Conservation (phyloP, 2,888 invertebrate genomes). For the Cacoxenus indagator region DNA sequence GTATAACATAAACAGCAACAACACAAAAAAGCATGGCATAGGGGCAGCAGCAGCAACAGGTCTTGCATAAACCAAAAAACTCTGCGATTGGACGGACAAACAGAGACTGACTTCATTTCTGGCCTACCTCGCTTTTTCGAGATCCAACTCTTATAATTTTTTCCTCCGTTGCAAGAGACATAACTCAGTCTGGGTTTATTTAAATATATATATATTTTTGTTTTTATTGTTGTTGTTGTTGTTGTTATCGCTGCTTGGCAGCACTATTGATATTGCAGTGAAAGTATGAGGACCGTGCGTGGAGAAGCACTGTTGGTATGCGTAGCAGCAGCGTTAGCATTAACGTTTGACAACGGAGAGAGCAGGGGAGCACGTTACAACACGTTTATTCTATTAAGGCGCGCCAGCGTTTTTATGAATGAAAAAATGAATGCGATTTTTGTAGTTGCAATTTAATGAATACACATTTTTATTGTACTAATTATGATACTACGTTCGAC, state of each 20-base stretch:
- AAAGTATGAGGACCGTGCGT: constrained; percentile 43
- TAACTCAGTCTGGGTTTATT: too few relatives aligned
- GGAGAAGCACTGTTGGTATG: constrained; percentile 26
- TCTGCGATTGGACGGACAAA: neutral
- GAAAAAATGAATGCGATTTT: constrained; percentile 50
- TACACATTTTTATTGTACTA: constrained; percentile 42
- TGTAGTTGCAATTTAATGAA: constrained; percentile 39
- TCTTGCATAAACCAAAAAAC: constrained; percentile 48
- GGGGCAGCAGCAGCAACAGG: constrained; percentile 50
- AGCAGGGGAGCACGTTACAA: constrained; percentile 12
- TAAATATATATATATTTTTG: constrained; percentile 25
- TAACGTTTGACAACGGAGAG: too few relatives aligned
- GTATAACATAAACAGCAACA: constrained; percentile 29
- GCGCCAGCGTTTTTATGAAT: constrained; percentile 34
- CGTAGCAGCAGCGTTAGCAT: neutral
- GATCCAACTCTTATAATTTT: constrained; percentile 83
- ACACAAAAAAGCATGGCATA: constrained; percentile 19
- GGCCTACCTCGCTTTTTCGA: constrained; percentile 84
- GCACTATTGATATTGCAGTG: constrained; percentile 33
- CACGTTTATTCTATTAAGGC: constrained; percentile 12
- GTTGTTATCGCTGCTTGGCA: neutral
- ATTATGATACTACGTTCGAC: constrained; percentile 51
- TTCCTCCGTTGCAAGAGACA: constrained; percentile 49
- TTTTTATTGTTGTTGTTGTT: neutral
- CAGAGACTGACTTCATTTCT: neutral